Evolutionary conservation across 2,113 vertebrate species (phyloP).

Genomic region (Paradoxurus hermaphroditus): DNA sequence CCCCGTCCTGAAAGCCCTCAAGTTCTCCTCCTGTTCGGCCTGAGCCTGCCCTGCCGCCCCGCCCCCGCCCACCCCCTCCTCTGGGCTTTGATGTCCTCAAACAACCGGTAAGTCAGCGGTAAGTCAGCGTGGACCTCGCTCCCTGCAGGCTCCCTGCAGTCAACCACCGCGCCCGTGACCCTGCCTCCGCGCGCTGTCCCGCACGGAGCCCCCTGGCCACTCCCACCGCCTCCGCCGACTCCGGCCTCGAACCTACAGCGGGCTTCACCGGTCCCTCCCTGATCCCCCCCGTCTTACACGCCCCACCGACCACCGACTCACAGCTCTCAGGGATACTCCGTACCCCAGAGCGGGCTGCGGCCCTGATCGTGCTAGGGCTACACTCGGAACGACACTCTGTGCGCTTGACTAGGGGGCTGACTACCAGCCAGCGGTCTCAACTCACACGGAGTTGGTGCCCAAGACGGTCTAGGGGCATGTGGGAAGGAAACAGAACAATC

Average conservation of each 20-base stretch:
- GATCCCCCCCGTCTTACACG: background rate
- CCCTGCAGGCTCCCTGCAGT: accelerated
- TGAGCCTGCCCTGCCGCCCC: background rate
- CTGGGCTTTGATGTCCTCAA: background rate
- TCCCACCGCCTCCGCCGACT: background rate
- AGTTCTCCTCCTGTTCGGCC: background rate
- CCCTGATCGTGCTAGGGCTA: background rate
- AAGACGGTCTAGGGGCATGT: accelerated
- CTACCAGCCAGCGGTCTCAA: background rate
- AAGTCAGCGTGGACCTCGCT: no score
- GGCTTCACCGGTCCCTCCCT: background rate
- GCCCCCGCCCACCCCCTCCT: background rate
- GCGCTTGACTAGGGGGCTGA: background rate
- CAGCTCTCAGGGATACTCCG: background rate
- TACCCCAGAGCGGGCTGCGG: background rate
- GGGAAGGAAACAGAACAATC: background rate
- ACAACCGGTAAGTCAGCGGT: no score
- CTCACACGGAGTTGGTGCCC: no score
- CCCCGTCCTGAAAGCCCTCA: background rate
- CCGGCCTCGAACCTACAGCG: background rate
- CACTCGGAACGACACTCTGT: background rate
- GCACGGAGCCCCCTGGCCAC: background rate
- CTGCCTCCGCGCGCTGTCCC: background rate
- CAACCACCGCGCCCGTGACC: no score
- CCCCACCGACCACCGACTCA: background rate